Percentiles rank a stretch among this genome's conserved stretches.
phyloP scores from a whole-genome alignment of 2,888 invertebrate species.

The Amorpha juglandis region DNA sequence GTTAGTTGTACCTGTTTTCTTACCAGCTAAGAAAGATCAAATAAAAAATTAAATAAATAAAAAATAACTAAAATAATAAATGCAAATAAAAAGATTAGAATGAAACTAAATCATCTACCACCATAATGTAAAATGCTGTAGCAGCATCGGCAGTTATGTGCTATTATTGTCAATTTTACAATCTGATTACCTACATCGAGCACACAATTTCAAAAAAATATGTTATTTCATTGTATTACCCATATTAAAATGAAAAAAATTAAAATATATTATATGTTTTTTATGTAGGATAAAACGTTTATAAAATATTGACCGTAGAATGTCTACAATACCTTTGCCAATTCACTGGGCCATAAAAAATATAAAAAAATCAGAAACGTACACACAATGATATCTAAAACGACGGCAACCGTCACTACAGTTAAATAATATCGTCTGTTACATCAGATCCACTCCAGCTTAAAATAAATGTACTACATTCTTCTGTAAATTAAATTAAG shows the following conservation, averaged over 20 bases:
- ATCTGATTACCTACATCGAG: no score
- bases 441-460: conserved; percentile 17
- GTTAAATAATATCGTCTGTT: conserved; percentile 3
- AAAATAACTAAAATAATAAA: conserved; percentile 4
- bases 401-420: not conserved
- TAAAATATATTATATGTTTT: no score
- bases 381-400: not conserved
- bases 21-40: no score
- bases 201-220: not conserved
- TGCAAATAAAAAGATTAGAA: not conserved
- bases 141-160: no score
- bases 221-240: not conserved
- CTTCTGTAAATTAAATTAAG: conserved; percentile 2
- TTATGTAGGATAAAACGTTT: no score
- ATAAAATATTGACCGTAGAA: not conserved
- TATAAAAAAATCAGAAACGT: no score
- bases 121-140: not conserved
- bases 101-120: not conserved
- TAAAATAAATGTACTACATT: not conserved
- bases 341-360: not conserved
- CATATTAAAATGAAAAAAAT: no score
- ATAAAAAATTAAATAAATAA: no score
- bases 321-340: not conserved
- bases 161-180: no score
- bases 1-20: not conserved